Evolutionary conservation across 2,113 vertebrate genomes (phyloP), one percentile per base, ranked within the genome.

Genomic region (Nannospalax galili): DNA sequence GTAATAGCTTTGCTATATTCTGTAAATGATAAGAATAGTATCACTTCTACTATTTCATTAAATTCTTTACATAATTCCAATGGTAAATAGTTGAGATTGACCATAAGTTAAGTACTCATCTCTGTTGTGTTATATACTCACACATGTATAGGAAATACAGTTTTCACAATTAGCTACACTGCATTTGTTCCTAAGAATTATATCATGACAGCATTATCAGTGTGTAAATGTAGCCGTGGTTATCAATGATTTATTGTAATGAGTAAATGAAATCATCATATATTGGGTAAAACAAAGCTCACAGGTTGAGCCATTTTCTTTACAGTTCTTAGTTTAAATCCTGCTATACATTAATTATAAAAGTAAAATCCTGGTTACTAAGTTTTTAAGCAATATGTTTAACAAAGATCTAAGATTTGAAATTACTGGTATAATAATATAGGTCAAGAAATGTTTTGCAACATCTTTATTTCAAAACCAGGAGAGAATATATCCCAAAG

Each of bases 381-480:
- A 9, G 48, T 28, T 73, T 80, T 84, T 75, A 95, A 81, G 67
- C 20, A 75, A 10, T n/a, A 82, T 60, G 16, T 58, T 88, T 93
- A 70, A 7, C 7, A 70, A 62, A 48, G 20, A 89, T 70, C 58
- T 56, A 84, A 58, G 78, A 62, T 75, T 81, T 78, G 58, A 92
- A 87, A 77, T 56, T 82, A 42, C 1, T 9, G 0, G 5, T 32
- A 84, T 84, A 87, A 56, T 86, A 37, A 92, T 48, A 3, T 7
- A 19, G 24, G 69, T 62, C 52, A 74, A 92, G 70, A 79, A 91
- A 67, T 56, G 90, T 62, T 92, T 92, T 30, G 12, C 7, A 82
- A 77, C 45, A 93, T 35, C 32, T 85, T 90, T 64, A 82, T 62
- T 87, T 94, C 37, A 90, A 85, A 89, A 60, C 30, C 5, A 30